phyloP scores from a whole-genome alignment of 2,113 vertebrate species.

The Sphaerodactylus townsendi region DNA sequence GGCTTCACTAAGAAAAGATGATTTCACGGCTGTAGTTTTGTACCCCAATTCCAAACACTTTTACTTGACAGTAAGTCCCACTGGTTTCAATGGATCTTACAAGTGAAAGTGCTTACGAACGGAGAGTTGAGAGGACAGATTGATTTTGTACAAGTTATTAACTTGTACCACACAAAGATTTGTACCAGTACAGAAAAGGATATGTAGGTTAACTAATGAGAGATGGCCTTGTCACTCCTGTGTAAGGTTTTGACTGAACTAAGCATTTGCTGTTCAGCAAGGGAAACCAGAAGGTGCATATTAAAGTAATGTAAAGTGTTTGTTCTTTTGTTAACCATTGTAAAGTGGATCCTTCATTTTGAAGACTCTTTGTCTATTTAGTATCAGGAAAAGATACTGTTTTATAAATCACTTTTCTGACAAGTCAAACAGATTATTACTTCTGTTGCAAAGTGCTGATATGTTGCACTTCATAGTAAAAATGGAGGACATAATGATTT shows the following conservation, averaged over 20 bases:
- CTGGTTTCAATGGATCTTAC: background rate
- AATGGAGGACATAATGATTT: slow-evolving; percentile 43
- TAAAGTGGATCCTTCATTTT: slow-evolving; percentile 29
- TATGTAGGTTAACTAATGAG: background rate
- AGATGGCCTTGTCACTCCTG: background rate
- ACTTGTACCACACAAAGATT: background rate
- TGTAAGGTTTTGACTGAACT: background rate
- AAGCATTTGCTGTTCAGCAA: background rate
- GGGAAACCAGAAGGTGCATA: background rate
- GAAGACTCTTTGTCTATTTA: slow-evolving; percentile 27
- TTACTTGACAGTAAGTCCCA: background rate
- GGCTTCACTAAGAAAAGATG: background rate
- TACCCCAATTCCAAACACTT: background rate
- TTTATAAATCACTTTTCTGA: slow-evolving; percentile 67
- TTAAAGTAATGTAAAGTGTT: background rate
- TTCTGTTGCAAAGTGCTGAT: slow-evolving; percentile 52
- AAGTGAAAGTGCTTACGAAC: background rate
- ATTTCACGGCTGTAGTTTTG: background rate
- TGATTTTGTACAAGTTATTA: background rate
- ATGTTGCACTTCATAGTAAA: slow-evolving; percentile 60
- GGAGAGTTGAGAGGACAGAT: background rate
- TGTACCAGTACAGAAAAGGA: background rate
- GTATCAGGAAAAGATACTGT: slow-evolving; percentile 36
- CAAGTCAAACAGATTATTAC: slow-evolving; percentile 68
- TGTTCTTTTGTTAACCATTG: background rate